A percentile compares a stretch with the other conserved stretches of the same genome.
Conservation (phyloP, 1,140 invertebrate genomes). For the Scaptodrosophila lebanonensis region DNA sequence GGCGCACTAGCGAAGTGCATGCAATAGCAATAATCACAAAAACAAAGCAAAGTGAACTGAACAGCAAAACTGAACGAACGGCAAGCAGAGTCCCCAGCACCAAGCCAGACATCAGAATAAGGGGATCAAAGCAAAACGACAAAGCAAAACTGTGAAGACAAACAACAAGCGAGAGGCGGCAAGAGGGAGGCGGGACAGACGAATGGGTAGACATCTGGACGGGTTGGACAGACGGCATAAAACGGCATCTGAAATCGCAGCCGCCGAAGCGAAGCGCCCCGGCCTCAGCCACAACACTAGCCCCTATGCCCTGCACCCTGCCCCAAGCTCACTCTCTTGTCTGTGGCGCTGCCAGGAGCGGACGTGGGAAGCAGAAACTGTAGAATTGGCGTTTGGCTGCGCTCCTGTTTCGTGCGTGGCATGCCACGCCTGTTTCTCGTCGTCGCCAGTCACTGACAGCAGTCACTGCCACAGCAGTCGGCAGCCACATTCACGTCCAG, state of each 20-base stretch:
- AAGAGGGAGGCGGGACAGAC: conserved; percentile 23
- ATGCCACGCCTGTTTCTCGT: conserved; percentile 55
- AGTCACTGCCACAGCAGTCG: conserved; percentile 12
- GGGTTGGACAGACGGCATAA: neutral
- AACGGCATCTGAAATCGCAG: conserved; percentile 4
- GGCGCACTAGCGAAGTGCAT: conserved; percentile 52
- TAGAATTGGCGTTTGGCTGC: conserved; percentile 46
- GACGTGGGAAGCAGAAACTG: conserved; percentile 17
- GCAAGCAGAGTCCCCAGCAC: conserved; percentile 22
- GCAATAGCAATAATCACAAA: conserved; percentile 65
- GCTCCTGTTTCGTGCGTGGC: conserved; percentile 47
- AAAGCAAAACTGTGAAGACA: conserved; percentile 57
- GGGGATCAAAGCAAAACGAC: conserved; percentile 67
- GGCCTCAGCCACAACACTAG: no score
- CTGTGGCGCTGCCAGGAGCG: neutral
- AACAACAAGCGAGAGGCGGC: conserved; percentile 11
- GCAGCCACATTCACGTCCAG: conserved; percentile 33
- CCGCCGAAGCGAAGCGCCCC: conserved; percentile 18
- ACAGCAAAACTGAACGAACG: conserved; percentile 7
- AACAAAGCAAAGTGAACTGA: conserved; percentile 39
- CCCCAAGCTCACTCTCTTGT: neutral
- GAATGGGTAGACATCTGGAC: neutral
- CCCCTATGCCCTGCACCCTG: no score
- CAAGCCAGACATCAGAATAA: conserved; percentile 63
- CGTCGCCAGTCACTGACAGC: no score